Base-by-base conservation (phyloP, 2,797 vertebrate species). In the Sebastes ruberrimus region DNA sequence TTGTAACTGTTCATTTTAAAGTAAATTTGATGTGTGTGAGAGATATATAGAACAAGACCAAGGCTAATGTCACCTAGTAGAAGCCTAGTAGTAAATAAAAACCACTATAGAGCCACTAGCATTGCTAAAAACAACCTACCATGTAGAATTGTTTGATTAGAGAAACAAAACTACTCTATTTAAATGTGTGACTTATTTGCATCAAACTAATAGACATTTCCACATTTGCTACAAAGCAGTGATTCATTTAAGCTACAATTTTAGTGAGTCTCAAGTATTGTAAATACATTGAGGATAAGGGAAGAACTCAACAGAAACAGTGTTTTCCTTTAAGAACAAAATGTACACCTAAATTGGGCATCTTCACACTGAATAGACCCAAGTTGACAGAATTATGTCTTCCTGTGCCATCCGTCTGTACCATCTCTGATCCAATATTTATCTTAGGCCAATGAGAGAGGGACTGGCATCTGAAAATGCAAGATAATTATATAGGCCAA, bases 401-500 rank as follows among this genome's bases (percentile, higher is more conserved):
- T 93, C 90, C 82, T 89, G 81, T 92, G 90, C 92, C 90, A 94
- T 94, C 89, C 90, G 77, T 91, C 90, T 92, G 90, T 85, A 84
- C 85, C 88, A 89, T 90, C 87, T 94, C 89, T 80, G 55, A 92
- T 94, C 91, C 93, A 93, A 93, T 92, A 90, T 92, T 91, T 89
- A 89, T 94, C 88, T 86, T 83, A 88, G 90, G 85, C 92, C 90
- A 89, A 85, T 90, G 88, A 92, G 86, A 89, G 89, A 91, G 80
- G 86, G 89, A 81, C 92, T 95, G 92, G 87, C 92, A 94, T 95
- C 92, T 95, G 94, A 95, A 94, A 95, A 93, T 83, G 87, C 83
- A 92, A 94, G 95, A 95, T 95, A 95, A 95, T 94, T 94, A 94
- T 94, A 94, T 95, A 94, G 93, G 95, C 92, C 92, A 94, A 93